phyloP scores from a whole-genome alignment of 92 coral and sea anemone genomes.

The Micromussa lordhowensis region DNA sequence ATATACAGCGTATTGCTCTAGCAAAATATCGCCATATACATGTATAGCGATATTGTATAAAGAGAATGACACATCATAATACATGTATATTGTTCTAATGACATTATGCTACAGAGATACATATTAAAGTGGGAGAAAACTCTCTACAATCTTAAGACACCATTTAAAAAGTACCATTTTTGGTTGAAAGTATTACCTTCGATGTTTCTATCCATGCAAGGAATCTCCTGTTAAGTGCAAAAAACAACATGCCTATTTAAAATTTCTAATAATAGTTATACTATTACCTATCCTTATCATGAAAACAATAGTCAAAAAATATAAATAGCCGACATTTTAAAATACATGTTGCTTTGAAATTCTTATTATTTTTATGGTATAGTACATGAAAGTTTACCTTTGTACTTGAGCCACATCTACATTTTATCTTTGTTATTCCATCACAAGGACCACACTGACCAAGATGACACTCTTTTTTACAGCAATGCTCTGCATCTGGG shows the following conservation, averaged over 20 bases:
- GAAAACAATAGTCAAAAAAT: too few species aligned
- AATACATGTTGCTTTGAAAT: too few species aligned
- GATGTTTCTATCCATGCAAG: slow-evolving; percentile 55
- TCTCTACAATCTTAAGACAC: background rate
- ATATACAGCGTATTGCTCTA: too few species aligned
- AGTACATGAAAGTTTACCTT: slow-evolving; percentile 62
- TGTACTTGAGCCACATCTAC: slow-evolving; percentile 83
- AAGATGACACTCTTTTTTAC: slow-evolving; percentile 83
- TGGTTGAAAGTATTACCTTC: slow-evolving; percentile 42
- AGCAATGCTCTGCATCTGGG: slow-evolving; percentile 61
- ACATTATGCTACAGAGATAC: too few species aligned
- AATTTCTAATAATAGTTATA: background rate
- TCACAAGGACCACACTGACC: slow-evolving; percentile 94
- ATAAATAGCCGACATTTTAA: too few species aligned
- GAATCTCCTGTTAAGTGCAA: slow-evolving; percentile 56
- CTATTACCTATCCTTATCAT: too few species aligned
- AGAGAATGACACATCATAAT: too few species aligned
- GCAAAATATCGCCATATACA: too few species aligned
- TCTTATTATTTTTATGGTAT: too few species aligned
- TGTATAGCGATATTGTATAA: too few species aligned
- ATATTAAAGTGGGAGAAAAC: too few species aligned
- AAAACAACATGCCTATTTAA: background rate
- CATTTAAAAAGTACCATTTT: background rate
- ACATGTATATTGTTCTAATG: too few species aligned
- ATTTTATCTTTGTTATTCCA: slow-evolving; percentile 73